Evolutionary conservation across 2,888 invertebrate genomes (phyloP).

Genomic region (Oscheius sp.): DNA sequence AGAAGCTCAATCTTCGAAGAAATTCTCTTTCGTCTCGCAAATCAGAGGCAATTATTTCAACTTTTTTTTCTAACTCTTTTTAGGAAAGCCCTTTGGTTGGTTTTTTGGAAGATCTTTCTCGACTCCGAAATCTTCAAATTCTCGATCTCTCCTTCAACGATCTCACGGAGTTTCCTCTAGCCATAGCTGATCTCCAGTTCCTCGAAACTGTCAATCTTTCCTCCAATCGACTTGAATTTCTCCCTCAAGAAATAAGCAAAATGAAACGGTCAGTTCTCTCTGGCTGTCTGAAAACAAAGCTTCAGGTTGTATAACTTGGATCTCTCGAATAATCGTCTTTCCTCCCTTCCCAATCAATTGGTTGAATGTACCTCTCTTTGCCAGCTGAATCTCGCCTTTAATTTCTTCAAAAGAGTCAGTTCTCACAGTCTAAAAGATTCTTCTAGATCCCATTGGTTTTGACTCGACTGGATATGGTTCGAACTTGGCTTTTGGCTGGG

Average conservation of each 20-base stretch:
- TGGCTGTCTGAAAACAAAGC: neutral
- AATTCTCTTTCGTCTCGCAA: constrained; percentile 68
- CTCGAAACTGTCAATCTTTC: constrained; percentile 53
- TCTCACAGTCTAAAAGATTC: neutral
- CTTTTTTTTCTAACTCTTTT: neutral
- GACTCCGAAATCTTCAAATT: constrained; percentile 70
- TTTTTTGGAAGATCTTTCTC: constrained; percentile 72
- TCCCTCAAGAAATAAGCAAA: constrained; percentile 69
- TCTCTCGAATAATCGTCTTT: constrained; percentile 59
- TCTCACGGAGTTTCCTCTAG: constrained; percentile 70
- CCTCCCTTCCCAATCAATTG: constrained; percentile 50
- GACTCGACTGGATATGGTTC: constrained; percentile 9
- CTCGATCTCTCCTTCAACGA: constrained; percentile 73
- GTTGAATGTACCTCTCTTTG: constrained; percentile 41
- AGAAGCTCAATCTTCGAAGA: constrained; percentile 72
- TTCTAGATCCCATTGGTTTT: constrained; percentile 27
- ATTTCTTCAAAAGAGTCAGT: constrained; percentile 30
- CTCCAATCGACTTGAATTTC: constrained; percentile 53
- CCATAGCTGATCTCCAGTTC: constrained; percentile 67
- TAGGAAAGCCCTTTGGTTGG: constrained; percentile 63
- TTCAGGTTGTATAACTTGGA: constrained; percentile 47
- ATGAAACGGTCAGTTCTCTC: constrained; percentile 35
- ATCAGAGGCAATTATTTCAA: neutral
- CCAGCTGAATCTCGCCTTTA: constrained; percentile 60
- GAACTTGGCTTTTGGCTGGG: constrained; percentile 39